phyloP scores from a whole-genome alignment of 2,888 invertebrate genomes.

The Tolmerus cingulatus region DNA sequence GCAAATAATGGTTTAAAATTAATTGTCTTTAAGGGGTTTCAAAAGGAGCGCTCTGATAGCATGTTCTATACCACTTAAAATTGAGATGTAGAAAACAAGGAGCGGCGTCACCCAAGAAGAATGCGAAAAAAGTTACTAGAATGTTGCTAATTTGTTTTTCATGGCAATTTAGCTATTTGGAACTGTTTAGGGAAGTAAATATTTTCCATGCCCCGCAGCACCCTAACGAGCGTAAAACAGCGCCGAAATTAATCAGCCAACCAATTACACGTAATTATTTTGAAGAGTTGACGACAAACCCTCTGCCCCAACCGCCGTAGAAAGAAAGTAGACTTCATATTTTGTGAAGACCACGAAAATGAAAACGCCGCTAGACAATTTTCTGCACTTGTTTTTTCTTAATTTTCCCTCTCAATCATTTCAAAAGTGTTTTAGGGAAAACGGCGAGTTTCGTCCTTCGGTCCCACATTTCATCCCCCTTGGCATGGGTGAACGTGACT shows the following conservation, averaged over 20 bases:
- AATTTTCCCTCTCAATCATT: constrained; percentile 3
- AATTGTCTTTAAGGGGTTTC: neutral
- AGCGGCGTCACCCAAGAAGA: neutral
- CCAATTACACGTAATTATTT: neutral
- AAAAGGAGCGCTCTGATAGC: neutral
- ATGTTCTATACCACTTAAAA: neutral
- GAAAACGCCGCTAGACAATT: constrained; percentile 6
- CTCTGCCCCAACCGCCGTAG: neutral
- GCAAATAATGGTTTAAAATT: neutral
- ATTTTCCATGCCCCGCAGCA: neutral
- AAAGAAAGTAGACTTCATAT: neutral
- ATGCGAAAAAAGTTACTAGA: neutral
- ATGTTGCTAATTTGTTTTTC: neutral
- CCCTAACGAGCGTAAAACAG: neutral
- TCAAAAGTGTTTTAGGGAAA: neutral
- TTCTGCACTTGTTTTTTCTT: neutral
- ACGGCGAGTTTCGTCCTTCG: neutral
- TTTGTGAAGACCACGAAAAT: neutral
- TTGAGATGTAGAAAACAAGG: neutral
- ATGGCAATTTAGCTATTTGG: neutral
- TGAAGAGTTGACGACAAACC: neutral
- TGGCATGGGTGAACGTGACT: constrained; percentile 19
- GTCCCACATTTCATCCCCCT: neutral
- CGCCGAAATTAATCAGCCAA: neutral
- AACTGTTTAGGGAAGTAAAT: neutral